Conservation (phyloP, 2,888 invertebrate genomes). For the Polia nebulosa region DNA sequence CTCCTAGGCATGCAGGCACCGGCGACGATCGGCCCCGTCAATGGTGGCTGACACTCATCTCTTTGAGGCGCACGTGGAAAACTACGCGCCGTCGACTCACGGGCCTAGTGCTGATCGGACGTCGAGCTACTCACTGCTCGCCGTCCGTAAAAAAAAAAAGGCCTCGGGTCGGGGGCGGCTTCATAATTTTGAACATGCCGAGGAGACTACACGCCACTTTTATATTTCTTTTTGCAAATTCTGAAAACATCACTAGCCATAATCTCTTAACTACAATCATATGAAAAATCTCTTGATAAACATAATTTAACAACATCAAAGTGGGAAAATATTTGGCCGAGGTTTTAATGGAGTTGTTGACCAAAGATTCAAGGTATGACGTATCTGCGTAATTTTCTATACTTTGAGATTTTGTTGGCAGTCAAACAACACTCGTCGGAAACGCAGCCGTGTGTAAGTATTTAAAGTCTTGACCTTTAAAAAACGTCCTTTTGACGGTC, state of each 20-base stretch:
- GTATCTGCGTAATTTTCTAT: constrained; percentile 63
- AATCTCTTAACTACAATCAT: constrained; percentile 37
- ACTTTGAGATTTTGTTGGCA: constrained; percentile 59
- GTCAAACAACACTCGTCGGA: constrained; percentile 37
- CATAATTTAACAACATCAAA: constrained; percentile 60
- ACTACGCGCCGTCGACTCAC: too few relatives aligned
- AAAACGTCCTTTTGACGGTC: not conserved
- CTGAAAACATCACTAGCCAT: constrained; percentile 5
- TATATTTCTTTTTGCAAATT: not conserved
- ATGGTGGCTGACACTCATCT: too few relatives aligned
- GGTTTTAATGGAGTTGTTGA: constrained; percentile 68
- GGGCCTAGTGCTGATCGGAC: too few relatives aligned
- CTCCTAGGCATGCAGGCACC: too few relatives aligned
- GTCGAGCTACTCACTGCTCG: too few relatives aligned
- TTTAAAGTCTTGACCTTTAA: not conserved
- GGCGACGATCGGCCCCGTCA: too few relatives aligned
- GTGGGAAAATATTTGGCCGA: constrained; percentile 64
- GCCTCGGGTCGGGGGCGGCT: too few relatives aligned
- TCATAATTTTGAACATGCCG: too few relatives aligned
- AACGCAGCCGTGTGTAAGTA: constrained; percentile 9
- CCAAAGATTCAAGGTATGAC: constrained; percentile 68
- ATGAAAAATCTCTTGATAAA: constrained; percentile 16
- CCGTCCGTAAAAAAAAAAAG: too few relatives aligned
- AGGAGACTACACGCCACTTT: not conserved
- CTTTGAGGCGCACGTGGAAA: too few relatives aligned